A percentile compares a stretch with the other conserved stretches of the same genome.
These are phyloP conservation scores for Nephrotoma guestfalica DNA, from an alignment of 2,888 invertebrate species.

Conservation along the genomic window DNA sequence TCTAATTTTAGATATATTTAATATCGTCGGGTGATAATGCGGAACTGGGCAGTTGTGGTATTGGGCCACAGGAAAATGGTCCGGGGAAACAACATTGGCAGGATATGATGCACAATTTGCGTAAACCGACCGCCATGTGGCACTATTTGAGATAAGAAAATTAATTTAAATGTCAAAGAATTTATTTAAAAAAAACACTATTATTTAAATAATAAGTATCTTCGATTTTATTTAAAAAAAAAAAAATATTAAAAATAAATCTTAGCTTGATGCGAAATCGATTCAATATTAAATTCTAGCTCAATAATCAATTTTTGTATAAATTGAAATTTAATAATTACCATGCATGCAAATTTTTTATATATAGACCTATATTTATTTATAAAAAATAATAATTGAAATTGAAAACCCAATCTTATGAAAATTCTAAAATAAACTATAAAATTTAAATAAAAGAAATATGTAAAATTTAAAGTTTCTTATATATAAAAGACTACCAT, in stretches of 20 bases:
- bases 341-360: neutral
- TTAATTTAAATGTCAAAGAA: neutral
- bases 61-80: slow-evolving; percentile 32
- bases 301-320: neutral
- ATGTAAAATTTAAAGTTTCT: neutral
- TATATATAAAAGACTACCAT: neutral
- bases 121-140: slow-evolving; percentile 84
- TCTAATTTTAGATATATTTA: slow-evolving; percentile 25
- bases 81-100: slow-evolving; percentile 66
- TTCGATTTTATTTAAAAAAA: neutral
- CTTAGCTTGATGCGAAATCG: neutral
- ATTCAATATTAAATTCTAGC: neutral
- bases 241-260: neutral
- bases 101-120: slow-evolving; percentile 73
- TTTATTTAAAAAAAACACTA: neutral
- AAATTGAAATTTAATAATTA: neutral
- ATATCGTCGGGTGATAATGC: slow-evolving; percentile 30
- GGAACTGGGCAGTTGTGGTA: slow-evolving; percentile 31
- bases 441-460: neutral
- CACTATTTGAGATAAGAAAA: slow-evolving; percentile 55
- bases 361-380: neutral
- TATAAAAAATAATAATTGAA: neutral
- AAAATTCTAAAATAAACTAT: neutral
- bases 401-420: neutral
- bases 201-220: neutral